These are phyloP conservation scores for Esox masquinongy DNA, from an alignment of 2,797 vertebrate genomes.

Conservation along the genomic window DNA sequence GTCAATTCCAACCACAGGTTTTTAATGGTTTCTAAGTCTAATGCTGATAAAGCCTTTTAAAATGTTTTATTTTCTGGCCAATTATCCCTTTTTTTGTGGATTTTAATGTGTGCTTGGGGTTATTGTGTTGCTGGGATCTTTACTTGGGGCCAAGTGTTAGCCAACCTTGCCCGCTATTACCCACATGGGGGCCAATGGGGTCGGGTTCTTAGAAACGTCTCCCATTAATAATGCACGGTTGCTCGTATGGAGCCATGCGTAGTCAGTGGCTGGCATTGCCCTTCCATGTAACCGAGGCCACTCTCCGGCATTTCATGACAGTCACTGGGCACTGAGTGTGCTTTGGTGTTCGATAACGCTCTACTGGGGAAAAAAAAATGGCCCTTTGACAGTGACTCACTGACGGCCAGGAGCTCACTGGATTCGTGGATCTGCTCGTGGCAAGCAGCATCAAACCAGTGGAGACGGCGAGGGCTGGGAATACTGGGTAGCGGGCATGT, in stretches of 20 bases:
- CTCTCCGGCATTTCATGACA: not conserved
- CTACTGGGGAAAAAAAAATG: not conserved
- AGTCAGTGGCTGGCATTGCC: not conserved
- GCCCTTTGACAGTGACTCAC: not conserved
- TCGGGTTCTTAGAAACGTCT: not conserved
- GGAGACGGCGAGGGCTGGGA: not conserved
- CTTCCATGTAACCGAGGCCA: not conserved
- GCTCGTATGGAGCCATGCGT: not conserved
- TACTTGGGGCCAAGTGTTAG: no score
- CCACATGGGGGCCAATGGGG: no score
- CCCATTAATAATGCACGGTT: not conserved
- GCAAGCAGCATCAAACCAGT: not conserved
- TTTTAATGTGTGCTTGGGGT: no score
- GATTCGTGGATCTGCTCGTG: not conserved
- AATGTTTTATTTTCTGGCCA: no score
- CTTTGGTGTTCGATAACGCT: conserved; percentile 8
- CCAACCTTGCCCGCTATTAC: no score
- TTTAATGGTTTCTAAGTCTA: no score
- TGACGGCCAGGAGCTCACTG: conserved; percentile 3
- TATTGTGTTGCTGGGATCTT: no score
- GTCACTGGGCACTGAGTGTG: not conserved
- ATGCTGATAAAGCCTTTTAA: no score
- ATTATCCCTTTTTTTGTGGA: no score
- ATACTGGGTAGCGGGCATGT: not conserved
- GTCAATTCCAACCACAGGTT: no score